Conservation (phyloP, 2,888 invertebrate species). For the Cryptosula pallasiana region DNA sequence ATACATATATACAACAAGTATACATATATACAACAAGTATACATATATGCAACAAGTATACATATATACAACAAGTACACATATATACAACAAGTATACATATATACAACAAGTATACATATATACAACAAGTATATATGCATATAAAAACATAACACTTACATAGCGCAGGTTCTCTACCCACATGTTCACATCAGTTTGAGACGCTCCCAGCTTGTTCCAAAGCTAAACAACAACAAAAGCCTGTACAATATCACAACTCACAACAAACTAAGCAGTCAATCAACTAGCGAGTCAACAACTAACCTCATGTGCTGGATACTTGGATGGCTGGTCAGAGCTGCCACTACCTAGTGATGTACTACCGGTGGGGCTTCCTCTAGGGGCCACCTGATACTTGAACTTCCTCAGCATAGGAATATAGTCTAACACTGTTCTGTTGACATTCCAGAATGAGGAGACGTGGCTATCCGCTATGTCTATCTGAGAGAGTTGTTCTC, state of each 20-base stretch:
- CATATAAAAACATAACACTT: no score
- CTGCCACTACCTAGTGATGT: slow-evolving; percentile 34
- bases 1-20: no score
- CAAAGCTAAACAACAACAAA: slow-evolving; percentile 40
- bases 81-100: no score
- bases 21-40: no score
- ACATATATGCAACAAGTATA: no score
- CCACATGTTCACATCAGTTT: slow-evolving; percentile 44
- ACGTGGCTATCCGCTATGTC: background rate
- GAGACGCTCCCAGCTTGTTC: slow-evolving; percentile 39
- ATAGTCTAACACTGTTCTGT: slow-evolving; percentile 39
- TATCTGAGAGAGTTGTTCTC: background rate
- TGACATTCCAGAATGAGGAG: slow-evolving; percentile 46
- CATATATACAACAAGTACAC: no score
- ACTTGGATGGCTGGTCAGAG: slow-evolving; percentile 33
- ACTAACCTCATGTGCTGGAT: slow-evolving; percentile 38
- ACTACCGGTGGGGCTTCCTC: background rate
- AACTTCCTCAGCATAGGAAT: slow-evolving; percentile 41
- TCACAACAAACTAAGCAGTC: no score
- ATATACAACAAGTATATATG: background rate
- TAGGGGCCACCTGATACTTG: slow-evolving; percentile 42
- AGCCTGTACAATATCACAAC: no score
- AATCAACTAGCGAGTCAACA: no score
- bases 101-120: no score
- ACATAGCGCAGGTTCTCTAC: slow-evolving; percentile 48